Evolutionary conservation across 2,797 vertebrate genomes (phyloP).

Genomic region (Alfaro cultratus): DNA sequence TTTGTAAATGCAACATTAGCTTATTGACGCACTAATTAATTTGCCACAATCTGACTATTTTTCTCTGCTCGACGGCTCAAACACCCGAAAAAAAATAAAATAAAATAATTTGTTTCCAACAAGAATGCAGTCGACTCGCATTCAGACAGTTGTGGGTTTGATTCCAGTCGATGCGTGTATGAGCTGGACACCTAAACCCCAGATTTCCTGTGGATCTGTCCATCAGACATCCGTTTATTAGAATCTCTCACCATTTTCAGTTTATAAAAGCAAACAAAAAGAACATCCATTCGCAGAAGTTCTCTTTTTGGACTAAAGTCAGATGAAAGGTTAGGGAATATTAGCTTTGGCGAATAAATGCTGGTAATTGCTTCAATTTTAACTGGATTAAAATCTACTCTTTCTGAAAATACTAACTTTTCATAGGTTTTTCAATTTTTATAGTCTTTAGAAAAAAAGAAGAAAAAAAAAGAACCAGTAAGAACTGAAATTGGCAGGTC

Average conservation of each 20-base stretch:
- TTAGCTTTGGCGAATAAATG: not conserved
- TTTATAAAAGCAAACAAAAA: not conserved
- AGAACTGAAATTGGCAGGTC: not conserved
- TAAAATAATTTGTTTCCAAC: not conserved
- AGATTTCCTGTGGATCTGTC: not conserved
- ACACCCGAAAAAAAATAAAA: not conserved
- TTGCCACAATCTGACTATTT: not conserved
- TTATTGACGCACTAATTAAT: not conserved
- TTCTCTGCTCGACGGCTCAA: not conserved
- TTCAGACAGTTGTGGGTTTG: not conserved
- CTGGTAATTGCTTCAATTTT: not conserved
- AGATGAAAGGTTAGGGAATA: not conserved
- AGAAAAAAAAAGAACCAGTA: not conserved
- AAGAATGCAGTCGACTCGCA: not conserved
- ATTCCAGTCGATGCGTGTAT: not conserved
- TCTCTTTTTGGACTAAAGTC: not conserved
- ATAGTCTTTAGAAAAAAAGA: not conserved
- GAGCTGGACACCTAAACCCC: not conserved
- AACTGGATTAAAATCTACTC: not conserved
- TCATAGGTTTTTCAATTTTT: not conserved
- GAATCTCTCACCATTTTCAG: not conserved
- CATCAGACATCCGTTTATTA: not conserved
- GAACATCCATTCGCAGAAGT: not conserved
- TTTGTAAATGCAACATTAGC: not conserved
- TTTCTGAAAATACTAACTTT: not conserved